Conservation (phyloP, 2,113 vertebrate genomes). For the Pluvianellus socialis region DNA sequence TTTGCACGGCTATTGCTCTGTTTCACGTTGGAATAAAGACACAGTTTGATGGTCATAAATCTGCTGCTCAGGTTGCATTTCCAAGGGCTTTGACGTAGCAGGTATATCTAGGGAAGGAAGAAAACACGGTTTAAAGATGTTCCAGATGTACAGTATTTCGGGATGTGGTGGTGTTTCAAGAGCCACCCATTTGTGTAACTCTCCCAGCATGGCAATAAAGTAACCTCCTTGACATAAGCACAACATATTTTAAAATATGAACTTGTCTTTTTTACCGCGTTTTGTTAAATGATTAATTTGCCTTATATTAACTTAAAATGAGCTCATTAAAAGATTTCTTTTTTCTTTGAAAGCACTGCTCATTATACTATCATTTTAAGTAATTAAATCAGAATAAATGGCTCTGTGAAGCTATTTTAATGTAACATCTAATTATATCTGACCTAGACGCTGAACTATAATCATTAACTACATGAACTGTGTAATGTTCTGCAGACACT, state of each 20-base stretch:
- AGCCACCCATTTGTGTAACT: background rate
- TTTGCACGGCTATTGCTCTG: background rate
- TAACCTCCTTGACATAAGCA: conserved; percentile 3
- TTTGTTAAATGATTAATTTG: conserved; percentile 78
- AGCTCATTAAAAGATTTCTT: conserved; percentile 76
- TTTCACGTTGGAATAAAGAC: background rate
- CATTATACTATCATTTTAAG: conserved; percentile 89
- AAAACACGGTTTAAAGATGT: background rate
- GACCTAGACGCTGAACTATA: conserved; percentile 90
- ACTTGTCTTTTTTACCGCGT: conserved; percentile 52
- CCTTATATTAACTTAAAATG: conserved; percentile 80
- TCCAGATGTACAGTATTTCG: background rate
- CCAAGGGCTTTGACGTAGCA: background rate
- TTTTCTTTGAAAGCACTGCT: conserved; percentile 76
- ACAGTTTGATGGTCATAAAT: conserved; percentile 3
- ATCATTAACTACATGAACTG: conserved; percentile 92
- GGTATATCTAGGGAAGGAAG: background rate
- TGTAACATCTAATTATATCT: conserved; percentile 91
- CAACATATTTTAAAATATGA: conserved; percentile 53
- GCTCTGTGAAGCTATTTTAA: conserved; percentile 85
- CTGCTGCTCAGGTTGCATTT: conserved; percentile 11
- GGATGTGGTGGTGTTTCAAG: background rate
- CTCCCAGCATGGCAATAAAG: background rate
- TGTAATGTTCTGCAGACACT: conserved; percentile 80
- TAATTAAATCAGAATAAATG: conserved; percentile 94